These are phyloP conservation scores for Sebastes matsubarae DNA, from an alignment of 2,797 vertebrate species.

Conservation along the genomic window DNA sequence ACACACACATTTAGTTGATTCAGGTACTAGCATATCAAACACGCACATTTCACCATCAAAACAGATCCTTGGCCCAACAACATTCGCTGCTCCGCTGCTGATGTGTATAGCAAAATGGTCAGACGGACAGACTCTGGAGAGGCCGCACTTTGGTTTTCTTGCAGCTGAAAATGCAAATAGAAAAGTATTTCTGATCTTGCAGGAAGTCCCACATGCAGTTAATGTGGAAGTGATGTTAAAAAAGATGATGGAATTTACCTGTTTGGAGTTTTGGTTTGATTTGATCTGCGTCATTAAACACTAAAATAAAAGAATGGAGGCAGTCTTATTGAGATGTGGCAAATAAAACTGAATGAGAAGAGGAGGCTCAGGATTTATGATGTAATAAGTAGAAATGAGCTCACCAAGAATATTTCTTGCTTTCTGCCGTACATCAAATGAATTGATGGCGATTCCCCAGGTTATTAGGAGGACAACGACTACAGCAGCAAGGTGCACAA, in stretches of 20 bases:
- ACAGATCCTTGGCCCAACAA: conserved; percentile 91
- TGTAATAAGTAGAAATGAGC: conserved; percentile 8
- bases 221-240: not conserved
- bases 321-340: not conserved
- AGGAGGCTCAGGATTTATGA: not conserved
- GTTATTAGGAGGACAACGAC: conserved; percentile 44
- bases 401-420: conserved; percentile 37
- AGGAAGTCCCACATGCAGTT: not conserved
- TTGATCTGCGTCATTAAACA: not conserved
- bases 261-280: not conserved
- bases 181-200: not conserved
- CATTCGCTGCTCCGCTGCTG: conserved; percentile 84
- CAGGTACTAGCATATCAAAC: not conserved
- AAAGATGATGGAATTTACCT: not conserved
- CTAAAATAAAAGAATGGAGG: conserved; percentile 25
- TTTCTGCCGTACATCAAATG: conserved; percentile 4
- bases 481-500: conserved; percentile 16
- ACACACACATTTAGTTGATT: not conserved
- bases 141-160: conserved; percentile 76
- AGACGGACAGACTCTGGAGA: conserved; percentile 73
- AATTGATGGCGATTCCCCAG: conserved; percentile 34
- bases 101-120: conserved; percentile 84
- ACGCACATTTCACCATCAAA: conserved; percentile 86
- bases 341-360: not conserved
- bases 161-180: conserved; percentile 30